Evolutionary conservation across 2,113 vertebrate genomes (phyloP).

Genomic region (Nothoprocta perdicaria): DNA sequence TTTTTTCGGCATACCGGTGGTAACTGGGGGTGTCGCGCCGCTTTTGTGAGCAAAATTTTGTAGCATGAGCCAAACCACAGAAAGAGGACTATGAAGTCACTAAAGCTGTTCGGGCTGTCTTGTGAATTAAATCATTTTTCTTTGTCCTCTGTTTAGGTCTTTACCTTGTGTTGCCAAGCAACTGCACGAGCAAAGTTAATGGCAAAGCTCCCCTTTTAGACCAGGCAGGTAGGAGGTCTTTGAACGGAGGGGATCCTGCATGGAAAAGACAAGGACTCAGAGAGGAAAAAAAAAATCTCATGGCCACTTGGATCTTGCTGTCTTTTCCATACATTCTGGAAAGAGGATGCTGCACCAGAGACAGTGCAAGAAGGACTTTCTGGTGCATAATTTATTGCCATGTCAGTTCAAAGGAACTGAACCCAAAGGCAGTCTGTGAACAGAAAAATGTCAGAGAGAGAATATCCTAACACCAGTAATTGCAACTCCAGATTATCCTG

Average conservation of each 20-base stretch:
- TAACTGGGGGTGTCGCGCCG: background rate
- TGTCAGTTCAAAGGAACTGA: background rate
- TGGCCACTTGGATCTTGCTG: background rate
- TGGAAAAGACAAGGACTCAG: background rate
- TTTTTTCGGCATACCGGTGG: background rate
- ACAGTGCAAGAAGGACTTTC: background rate
- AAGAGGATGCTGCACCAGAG: background rate
- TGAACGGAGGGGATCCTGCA: background rate
- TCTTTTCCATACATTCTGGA: background rate
- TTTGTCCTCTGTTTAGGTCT: constrained; percentile 58
- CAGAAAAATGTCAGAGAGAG: background rate
- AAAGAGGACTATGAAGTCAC: background rate
- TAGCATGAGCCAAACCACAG: constrained; percentile 2
- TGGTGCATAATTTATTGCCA: background rate
- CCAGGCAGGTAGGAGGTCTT: background rate
- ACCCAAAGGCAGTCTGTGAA: background rate
- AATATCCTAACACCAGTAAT: background rate
- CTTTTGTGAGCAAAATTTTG: constrained; percentile 20
- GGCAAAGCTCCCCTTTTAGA: constrained; percentile 11
- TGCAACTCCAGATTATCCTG: background rate
- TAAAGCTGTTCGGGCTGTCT: constrained; percentile 32
- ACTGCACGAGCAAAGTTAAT: constrained; percentile 16
- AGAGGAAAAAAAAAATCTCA: background rate
- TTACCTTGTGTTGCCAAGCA: constrained; percentile 60
- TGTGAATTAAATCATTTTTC: constrained; percentile 23